These are phyloP conservation scores for Eustalomyia histrio DNA, from an alignment of 2,888 invertebrate species.

Conservation along the genomic window DNA sequence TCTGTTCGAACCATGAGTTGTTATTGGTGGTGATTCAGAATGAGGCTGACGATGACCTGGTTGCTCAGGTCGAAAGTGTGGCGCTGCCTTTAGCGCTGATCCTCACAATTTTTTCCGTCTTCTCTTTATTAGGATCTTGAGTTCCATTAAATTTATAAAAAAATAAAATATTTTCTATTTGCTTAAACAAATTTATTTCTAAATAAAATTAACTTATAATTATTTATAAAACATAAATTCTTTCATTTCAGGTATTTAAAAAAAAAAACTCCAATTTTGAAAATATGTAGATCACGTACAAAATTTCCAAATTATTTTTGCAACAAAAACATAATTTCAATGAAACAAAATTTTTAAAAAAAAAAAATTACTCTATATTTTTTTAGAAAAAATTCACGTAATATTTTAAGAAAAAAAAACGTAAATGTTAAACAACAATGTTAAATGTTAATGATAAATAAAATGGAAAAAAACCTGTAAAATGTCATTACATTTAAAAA, in stretches of 20 bases:
- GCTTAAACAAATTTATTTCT: too few species aligned
- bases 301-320: slow-evolving; percentile 53
- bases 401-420: slow-evolving; percentile 8
- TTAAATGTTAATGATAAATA: neutral
- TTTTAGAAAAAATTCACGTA: slow-evolving; percentile 43
- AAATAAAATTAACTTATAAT: too few species aligned
- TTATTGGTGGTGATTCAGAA: too few species aligned
- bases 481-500: slow-evolving; percentile 52
- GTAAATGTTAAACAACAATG: slow-evolving; percentile 16
- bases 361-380: slow-evolving; percentile 6
- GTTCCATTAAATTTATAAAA: too few species aligned
- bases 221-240: neutral
- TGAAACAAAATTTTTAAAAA: slow-evolving; percentile 19
- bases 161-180: too few species aligned
- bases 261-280: neutral
- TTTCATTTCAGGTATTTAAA: slow-evolving; percentile 38
- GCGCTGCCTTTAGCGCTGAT: too few species aligned
- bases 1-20: too few species aligned
- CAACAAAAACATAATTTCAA: slow-evolving; percentile 71
- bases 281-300: slow-evolving; percentile 44
- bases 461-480: slow-evolving; percentile 33
- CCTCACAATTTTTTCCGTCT: too few species aligned
- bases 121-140: too few species aligned
- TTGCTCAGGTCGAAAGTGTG: too few species aligned
- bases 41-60: too few species aligned